Evolutionary conservation across 2,113 vertebrate genomes (phyloP).

Genomic region (Neofelis nebulosa): DNA sequence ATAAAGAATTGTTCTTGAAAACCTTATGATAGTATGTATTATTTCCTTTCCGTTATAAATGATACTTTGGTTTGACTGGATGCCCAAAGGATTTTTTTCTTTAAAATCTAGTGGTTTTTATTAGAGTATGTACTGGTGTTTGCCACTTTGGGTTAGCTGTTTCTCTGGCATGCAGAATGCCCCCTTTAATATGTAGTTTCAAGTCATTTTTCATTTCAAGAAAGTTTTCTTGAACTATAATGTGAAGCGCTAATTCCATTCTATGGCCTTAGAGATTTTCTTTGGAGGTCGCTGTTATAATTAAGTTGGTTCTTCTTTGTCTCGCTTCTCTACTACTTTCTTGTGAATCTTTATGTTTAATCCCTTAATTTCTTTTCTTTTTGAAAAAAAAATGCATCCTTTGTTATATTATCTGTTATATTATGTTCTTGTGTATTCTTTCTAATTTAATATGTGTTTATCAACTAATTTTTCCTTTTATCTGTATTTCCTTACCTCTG

Average conservation of each 20-base stretch:
- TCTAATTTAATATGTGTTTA: not conserved
- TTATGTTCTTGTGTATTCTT: not conserved
- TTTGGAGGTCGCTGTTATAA: not conserved
- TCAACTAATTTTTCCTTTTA: not conserved
- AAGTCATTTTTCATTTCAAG: not conserved
- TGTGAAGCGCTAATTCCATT: not conserved
- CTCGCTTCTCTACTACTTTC: not conserved
- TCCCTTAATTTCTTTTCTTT: not conserved
- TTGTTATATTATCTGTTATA: not conserved
- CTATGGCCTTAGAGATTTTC: not conserved
- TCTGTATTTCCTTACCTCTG: not conserved
- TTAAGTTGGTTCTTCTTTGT: slow-evolving; percentile 1
- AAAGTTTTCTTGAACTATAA: not conserved
- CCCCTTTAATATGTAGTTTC: not conserved
- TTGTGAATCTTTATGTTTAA: not conserved
- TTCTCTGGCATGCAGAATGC: not conserved
- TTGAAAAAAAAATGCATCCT: not conserved
- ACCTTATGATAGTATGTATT: not conserved
- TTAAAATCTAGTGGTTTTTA: not conserved
- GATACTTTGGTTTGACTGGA: not conserved
- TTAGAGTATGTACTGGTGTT: not conserved
- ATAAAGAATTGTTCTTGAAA: not conserved
- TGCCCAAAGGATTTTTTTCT: not conserved
- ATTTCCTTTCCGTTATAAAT: not conserved
- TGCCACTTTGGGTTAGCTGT: not conserved